A percentile compares a stretch with the other conserved stretches of the same genome.
Conservation (phyloP, 1,140 invertebrate genomes). For the Drosophila ficusphila region DNA sequence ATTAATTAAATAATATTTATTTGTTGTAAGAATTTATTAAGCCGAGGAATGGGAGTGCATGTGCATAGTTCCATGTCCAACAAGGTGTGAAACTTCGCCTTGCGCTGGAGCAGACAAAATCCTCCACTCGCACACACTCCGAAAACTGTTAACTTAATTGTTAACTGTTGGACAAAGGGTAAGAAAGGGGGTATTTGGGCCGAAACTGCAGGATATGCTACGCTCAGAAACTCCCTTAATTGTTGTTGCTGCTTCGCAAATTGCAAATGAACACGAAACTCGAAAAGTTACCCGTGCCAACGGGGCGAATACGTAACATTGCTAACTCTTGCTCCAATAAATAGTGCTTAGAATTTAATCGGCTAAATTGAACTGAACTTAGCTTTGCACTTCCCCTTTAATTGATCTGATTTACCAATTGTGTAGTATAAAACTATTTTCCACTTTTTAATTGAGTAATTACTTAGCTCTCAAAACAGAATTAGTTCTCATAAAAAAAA, state of each 20-base stretch:
- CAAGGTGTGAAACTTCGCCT: slow-evolving; percentile 46
- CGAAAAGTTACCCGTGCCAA: slow-evolving; percentile 47
- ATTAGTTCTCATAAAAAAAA: neutral
- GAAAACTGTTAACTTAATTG: slow-evolving; percentile 74
- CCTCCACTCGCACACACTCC: slow-evolving; percentile 53
- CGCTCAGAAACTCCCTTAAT: slow-evolving; percentile 63
- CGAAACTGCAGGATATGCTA: slow-evolving; percentile 33
- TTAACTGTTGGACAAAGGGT: slow-evolving; percentile 43
- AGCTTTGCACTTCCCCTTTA: neutral
- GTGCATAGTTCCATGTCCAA: slow-evolving; percentile 12
- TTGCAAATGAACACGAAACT: slow-evolving; percentile 80
- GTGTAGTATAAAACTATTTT: neutral
- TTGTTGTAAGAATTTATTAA: slow-evolving; percentile 67
- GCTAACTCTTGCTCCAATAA: slow-evolving; percentile 66
- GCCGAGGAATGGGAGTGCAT: neutral
- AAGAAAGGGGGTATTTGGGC: neutral
- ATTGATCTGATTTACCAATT: slow-evolving; percentile 56
- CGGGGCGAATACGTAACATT: slow-evolving; percentile 62
- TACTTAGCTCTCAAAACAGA: neutral
- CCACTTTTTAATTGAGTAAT: neutral
- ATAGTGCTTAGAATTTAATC: slow-evolving; percentile 73
- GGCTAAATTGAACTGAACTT: slow-evolving; percentile 54
- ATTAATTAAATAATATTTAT: slow-evolving; percentile 82
- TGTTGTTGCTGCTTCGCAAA: slow-evolving; percentile 70
- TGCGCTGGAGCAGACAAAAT: slow-evolving; percentile 26